Evolutionary conservation across 2,797 vertebrate species (phyloP).

Genomic region (Pangasius larnaudii): DNA sequence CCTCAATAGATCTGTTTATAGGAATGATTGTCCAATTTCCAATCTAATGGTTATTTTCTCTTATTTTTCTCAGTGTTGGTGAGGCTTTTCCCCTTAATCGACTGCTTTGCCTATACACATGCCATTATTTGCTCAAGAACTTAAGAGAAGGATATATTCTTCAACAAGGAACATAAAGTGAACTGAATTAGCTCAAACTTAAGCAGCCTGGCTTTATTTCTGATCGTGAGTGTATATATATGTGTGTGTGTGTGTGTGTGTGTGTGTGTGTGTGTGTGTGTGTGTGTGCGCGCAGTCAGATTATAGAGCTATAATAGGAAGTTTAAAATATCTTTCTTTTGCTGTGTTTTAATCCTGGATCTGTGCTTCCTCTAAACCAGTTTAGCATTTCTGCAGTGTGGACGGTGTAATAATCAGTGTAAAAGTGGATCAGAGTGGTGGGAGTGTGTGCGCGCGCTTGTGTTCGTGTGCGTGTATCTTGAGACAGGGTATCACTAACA

Average conservation of each 20-base stretch:
- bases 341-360: constrained; percentile 75
- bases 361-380: constrained; percentile 69
- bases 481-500: constrained; percentile 78
- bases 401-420: constrained; percentile 61
- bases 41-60: background rate
- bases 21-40: background rate
- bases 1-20: background rate
- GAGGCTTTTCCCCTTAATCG: no score
- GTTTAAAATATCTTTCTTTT: constrained; percentile 70
- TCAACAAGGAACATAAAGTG: constrained; percentile 14
- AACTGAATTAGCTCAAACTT: constrained; percentile 34
- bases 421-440: constrained; percentile 77
- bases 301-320: constrained; percentile 70
- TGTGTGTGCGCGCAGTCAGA: constrained; percentile 36
- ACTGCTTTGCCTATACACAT: background rate
- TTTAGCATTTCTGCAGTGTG: constrained; percentile 61
- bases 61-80: background rate
- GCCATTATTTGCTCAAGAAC: background rate
- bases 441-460: constrained; percentile 49
- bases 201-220: constrained; percentile 30
- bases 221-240: background rate
- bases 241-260: background rate
- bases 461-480: constrained; percentile 66
- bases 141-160: background rate
- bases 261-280: background rate